Evolutionary conservation across 2,113 vertebrate species (phyloP).

Genomic region (Epinephelus cyanopodus): DNA sequence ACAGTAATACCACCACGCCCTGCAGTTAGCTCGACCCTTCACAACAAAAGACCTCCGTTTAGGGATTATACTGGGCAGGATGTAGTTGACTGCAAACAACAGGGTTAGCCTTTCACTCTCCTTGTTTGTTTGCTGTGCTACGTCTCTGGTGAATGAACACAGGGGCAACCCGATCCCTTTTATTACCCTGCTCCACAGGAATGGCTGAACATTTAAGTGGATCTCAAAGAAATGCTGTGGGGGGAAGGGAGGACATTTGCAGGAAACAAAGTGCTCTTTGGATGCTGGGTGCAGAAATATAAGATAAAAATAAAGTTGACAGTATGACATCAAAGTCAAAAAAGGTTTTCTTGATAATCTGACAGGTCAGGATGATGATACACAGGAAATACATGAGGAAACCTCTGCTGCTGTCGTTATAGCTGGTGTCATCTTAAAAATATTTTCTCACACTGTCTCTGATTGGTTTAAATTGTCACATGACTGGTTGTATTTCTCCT

Average conservation of each 20-base stretch:
- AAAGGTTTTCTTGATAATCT: background rate
- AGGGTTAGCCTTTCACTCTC: constrained; percentile 62
- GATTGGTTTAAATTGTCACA: constrained; percentile 3
- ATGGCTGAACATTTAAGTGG: constrained; percentile 25
- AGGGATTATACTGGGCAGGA: constrained; percentile 72
- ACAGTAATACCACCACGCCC: constrained; percentile 65
- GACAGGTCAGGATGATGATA: background rate
- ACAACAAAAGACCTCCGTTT: constrained; percentile 65
- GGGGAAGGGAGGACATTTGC: background rate
- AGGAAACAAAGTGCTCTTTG: background rate
- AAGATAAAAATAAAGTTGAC: background rate
- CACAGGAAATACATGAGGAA: constrained; percentile 7
- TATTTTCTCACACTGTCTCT: background rate
- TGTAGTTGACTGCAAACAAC: constrained; percentile 60
- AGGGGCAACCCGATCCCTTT: constrained; percentile 60
- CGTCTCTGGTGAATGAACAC: constrained; percentile 55
- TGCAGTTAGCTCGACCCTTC: constrained; percentile 43
- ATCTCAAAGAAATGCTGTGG: background rate
- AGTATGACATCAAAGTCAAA: background rate
- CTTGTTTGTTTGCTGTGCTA: constrained; percentile 51
- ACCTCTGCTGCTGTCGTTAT: background rate
- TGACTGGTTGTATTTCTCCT: constrained; percentile 16
- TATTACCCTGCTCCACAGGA: constrained; percentile 41
- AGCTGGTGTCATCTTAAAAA: background rate
- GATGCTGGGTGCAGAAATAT: constrained; percentile 17